Evolutionary conservation across 2,113 vertebrate genomes (phyloP).

Genomic region (Neotoma lepida): DNA sequence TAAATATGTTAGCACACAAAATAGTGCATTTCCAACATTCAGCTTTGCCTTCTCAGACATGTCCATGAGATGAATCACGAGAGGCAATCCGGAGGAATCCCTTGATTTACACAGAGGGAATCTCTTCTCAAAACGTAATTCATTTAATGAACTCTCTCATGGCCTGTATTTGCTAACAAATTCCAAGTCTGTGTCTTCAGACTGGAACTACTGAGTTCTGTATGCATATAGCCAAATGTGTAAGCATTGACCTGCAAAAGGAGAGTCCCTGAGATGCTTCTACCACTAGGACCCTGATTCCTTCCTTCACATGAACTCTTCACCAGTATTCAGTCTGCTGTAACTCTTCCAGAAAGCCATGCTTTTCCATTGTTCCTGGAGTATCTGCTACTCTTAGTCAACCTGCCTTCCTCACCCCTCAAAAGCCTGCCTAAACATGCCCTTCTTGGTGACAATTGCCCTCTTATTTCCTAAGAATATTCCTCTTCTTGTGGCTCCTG

Average conservation of each 20-base stretch:
- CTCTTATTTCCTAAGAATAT: neutral
- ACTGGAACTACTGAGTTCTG: neutral
- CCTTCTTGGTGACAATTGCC: no score
- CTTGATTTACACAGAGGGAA: neutral
- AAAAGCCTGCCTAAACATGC: neutral
- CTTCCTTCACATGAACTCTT: neutral
- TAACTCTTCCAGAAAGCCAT: no score
- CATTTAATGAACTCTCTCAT: neutral
- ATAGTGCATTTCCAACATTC: neutral
- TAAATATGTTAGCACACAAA: neutral
- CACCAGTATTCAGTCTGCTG: neutral
- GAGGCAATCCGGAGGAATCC: neutral
- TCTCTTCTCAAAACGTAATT: neutral
- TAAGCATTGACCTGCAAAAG: neutral
- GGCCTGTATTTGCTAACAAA: neutral
- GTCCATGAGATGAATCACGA: neutral
- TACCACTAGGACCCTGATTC: fast-evolving
- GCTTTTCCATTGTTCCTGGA: neutral
- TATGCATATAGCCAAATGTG: neutral
- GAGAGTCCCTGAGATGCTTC: neutral
- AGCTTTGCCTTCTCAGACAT: neutral
- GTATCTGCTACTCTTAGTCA: neutral
- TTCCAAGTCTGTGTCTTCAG: neutral
- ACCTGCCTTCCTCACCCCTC: no score
- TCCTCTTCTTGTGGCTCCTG: neutral